Evolutionary conservation across 2,888 invertebrate species (phyloP).

Genomic region (Catocala nupta): DNA sequence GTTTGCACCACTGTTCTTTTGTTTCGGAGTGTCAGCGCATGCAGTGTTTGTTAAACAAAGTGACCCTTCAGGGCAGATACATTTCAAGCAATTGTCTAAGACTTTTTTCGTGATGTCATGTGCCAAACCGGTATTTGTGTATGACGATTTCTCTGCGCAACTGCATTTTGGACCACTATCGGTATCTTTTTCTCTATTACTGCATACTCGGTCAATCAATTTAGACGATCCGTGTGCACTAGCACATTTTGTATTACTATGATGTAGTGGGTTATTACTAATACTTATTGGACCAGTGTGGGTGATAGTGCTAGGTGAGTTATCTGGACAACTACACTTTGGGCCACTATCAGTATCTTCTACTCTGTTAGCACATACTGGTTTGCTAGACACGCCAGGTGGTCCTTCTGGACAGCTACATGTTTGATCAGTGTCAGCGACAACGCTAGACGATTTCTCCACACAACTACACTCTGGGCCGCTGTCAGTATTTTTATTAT

Average conservation of each 20-base stretch:
- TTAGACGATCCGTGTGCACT: not conserved
- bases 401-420: not conserved
- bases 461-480: slow-evolving; percentile 2
- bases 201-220: not conserved
- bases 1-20: not conserved
- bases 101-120: not conserved
- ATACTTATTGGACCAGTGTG: not conserved
- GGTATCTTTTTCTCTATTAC: not conserved
- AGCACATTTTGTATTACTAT: too few relatives aligned
- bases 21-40: not conserved
- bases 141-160: not conserved
- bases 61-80: not conserved
- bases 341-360: not conserved
- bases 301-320: not conserved
- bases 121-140: not conserved
- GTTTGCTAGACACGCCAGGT: not conserved
- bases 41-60: not conserved
- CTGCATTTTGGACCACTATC: not conserved
- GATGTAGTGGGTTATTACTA: too few relatives aligned
- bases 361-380: not conserved
- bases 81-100: slow-evolving; percentile 2
- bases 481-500: too few relatives aligned
- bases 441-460: too few relatives aligned
- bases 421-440: slow-evolving; percentile 2
- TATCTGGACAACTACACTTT: slow-evolving; percentile 3